Evolutionary conservation across 2,888 invertebrate genomes (phyloP).

Genomic region (Exephanes ischioxanthus): DNA sequence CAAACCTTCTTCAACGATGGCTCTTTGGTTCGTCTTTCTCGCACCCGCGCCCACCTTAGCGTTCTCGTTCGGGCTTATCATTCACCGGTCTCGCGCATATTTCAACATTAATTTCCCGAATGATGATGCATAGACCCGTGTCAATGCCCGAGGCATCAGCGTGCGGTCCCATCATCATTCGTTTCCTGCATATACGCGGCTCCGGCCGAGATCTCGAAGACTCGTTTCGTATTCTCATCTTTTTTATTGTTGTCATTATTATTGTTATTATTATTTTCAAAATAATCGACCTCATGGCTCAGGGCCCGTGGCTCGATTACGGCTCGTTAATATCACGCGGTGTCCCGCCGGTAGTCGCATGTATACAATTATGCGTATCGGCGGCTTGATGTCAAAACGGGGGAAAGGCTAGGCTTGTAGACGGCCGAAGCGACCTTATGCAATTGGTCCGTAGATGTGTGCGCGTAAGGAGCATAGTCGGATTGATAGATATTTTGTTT

Average conservation of each 20-base stretch:
- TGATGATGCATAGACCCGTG: slow-evolving; percentile 80
- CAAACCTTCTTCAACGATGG: slow-evolving; percentile 51
- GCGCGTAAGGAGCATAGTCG: slow-evolving; percentile 26
- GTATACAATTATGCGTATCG: slow-evolving; percentile 53
- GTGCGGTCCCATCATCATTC: slow-evolving; percentile 77
- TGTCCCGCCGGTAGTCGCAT: slow-evolving; percentile 70
- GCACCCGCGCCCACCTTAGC: slow-evolving; percentile 9
- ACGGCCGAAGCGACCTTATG: no score
- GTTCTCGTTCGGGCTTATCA: slow-evolving; percentile 68
- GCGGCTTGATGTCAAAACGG: no score
- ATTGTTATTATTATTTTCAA: slow-evolving; percentile 46
- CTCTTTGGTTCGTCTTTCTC: slow-evolving; percentile 64
- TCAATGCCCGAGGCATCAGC: slow-evolving; percentile 76
- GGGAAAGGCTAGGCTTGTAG: no score
- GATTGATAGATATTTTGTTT: slow-evolving; percentile 23
- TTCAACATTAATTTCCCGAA: slow-evolving; percentile 81
- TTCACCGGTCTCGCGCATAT: slow-evolving; percentile 74
- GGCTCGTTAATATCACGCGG: slow-evolving; percentile 76
- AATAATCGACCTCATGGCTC: slow-evolving; percentile 72
- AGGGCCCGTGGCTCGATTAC: slow-evolving; percentile 71
- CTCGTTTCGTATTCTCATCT: slow-evolving; percentile 35
- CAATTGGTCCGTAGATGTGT: background rate
- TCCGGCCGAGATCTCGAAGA: slow-evolving; percentile 21
- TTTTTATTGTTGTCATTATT: slow-evolving; percentile 49
- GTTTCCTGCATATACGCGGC: slow-evolving; percentile 18